A percentile compares a stretch with the other conserved stretches of the same genome.
phyloP scores from a whole-genome alignment of 1,140 invertebrate species.

The Riptortus pedestris region DNA sequence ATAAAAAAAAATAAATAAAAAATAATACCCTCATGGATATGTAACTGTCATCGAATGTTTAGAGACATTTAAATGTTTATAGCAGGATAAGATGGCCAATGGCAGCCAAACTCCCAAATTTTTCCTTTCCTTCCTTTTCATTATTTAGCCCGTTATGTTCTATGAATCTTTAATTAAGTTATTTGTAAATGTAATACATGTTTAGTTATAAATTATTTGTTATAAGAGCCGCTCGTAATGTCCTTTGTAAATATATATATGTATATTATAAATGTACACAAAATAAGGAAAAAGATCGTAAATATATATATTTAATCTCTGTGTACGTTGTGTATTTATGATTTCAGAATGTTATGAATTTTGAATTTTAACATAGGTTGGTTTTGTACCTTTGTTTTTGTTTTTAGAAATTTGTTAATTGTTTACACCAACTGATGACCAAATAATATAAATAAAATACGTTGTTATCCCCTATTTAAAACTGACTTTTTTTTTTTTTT shows the following conservation, averaged over 20 bases:
- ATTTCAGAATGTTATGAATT: constrained; percentile 23
- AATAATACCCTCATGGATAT: background rate
- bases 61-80: background rate
- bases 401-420: constrained; percentile 28
- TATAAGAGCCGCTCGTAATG: background rate
- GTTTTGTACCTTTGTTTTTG: constrained; percentile 25
- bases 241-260: constrained; percentile 14
- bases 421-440: constrained; percentile 29
- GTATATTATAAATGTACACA: background rate
- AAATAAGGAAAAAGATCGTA: background rate
- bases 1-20: background rate
- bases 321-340: constrained; percentile 25
- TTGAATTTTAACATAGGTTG: constrained; percentile 8
- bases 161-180: no score
- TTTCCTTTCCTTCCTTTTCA: no score
- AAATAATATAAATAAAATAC: constrained; percentile 28
- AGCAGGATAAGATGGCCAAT: no score
- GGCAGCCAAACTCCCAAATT: no score
- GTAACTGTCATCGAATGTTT: constrained; percentile 12
- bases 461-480: constrained; percentile 30
- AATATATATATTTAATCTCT: background rate
- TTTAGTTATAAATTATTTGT: no score
- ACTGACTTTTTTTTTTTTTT: constrained; percentile 2
- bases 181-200: no score
- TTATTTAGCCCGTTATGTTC: no score